Evolutionary conservation across 2,888 invertebrate species (phyloP).

Genomic region (Pachymerium ferrugineum): DNA sequence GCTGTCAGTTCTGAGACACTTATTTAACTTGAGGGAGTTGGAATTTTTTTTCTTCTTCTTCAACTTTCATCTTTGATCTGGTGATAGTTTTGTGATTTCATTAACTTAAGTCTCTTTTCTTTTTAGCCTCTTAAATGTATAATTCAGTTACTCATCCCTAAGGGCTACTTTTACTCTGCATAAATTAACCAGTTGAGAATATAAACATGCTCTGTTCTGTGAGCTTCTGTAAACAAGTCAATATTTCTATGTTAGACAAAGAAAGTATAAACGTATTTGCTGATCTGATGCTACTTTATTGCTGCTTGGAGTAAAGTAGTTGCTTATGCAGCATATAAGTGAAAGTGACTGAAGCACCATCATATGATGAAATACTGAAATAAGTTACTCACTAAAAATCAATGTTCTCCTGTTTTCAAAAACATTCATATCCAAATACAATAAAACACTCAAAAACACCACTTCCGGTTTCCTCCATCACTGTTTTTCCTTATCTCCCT

Average conservation of each 20-base stretch:
- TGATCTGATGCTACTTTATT: too few species aligned
- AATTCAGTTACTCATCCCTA: not conserved
- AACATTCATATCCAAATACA: too few species aligned
- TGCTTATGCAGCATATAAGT: too few species aligned
- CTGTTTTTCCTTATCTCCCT: not conserved
- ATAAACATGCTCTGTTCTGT: not conserved
- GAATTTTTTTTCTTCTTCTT: not conserved
- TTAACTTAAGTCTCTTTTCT: conserved; percentile 6
- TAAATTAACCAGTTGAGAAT: not conserved
- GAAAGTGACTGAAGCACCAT: too few species aligned
- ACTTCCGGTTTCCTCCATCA: not conserved
- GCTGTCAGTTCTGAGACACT: not conserved
- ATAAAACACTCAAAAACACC: too few species aligned
- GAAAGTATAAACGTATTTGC: too few species aligned
- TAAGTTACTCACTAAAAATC: too few species aligned
- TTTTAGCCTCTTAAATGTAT: not conserved
- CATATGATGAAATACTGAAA: too few species aligned
- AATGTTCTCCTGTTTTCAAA: too few species aligned
- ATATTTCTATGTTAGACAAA: not conserved
- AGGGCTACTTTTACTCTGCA: not conserved
- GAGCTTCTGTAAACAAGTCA: not conserved
- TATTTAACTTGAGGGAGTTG: not conserved
- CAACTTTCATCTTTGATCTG: conserved; percentile 15
- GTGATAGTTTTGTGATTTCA: conserved; percentile 19
- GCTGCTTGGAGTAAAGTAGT: too few species aligned